Conservation (phyloP, 2,797 vertebrate species). For the Rhincodon typus region DNA sequence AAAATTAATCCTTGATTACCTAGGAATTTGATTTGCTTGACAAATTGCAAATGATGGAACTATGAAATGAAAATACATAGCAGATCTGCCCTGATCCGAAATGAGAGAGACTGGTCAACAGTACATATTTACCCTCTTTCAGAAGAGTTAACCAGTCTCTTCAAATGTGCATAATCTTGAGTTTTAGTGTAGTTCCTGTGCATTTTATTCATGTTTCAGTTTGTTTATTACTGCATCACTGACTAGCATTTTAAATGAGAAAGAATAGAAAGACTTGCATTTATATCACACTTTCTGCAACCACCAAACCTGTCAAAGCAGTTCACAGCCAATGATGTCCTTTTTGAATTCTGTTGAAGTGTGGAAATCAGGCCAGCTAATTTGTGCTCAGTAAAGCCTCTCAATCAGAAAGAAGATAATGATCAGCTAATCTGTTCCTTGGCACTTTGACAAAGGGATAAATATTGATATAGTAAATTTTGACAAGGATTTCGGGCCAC, state of each 20-base stretch:
- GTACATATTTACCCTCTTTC: not conserved
- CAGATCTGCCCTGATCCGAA: not conserved
- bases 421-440: not conserved
- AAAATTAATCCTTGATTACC: not conserved
- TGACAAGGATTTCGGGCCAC: not conserved
- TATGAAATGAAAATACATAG: not conserved
- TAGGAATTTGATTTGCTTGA: not conserved
- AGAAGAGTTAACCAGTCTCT: not conserved
- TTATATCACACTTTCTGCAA: no score
- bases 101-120: not conserved
- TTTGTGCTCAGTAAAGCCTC: not conserved
- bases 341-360: not conserved
- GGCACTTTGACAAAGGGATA: not conserved
- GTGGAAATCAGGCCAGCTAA: not conserved
- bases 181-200: not conserved
- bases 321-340: no score
- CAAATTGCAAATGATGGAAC: not conserved
- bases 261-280: no score
- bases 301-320: no score
- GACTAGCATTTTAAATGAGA: not conserved
- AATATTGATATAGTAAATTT: not conserved
- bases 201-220: not conserved
- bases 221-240: not conserved
- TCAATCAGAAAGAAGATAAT: not conserved
- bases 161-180: not conserved